phyloP scores from a whole-genome alignment of 2,113 vertebrate genomes.

The Anolis sagrei region DNA sequence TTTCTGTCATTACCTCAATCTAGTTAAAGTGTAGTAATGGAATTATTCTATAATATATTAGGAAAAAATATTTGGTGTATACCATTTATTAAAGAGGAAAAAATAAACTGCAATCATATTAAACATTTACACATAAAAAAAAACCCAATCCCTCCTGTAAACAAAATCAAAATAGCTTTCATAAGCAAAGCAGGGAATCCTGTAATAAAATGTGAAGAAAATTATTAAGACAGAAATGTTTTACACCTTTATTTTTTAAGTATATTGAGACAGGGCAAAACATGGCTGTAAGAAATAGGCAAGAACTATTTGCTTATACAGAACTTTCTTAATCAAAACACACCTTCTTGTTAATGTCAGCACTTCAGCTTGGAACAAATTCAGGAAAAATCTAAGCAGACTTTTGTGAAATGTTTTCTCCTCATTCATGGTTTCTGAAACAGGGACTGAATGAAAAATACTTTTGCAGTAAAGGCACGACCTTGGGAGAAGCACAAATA shows the following conservation, averaged over 20 bases:
- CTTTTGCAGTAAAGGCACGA: slow-evolving; percentile 75
- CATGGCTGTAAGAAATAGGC: slow-evolving; percentile 12
- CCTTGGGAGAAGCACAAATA: slow-evolving; percentile 66
- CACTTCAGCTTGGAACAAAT: slow-evolving; percentile 88
- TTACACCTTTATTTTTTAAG: neutral
- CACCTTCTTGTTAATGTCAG: slow-evolving; percentile 82
- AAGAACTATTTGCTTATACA: neutral
- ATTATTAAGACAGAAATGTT: slow-evolving; percentile 3
- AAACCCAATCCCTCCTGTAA: slow-evolving; percentile 15
- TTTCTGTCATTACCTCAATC: neutral
- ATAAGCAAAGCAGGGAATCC: slow-evolving; percentile 8
- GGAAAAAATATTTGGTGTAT: neutral
- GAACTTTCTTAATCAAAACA: slow-evolving; percentile 35
- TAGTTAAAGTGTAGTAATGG: neutral
- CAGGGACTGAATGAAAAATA: slow-evolving; percentile 84
- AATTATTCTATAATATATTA: neutral
- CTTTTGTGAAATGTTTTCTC: slow-evolving; percentile 79
- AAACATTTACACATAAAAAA: slow-evolving; percentile 29
- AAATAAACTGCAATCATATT: slow-evolving; percentile 14
- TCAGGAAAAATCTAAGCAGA: slow-evolving; percentile 85
- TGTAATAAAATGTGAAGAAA: slow-evolving; percentile 1
- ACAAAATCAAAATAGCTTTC: slow-evolving; percentile 30
- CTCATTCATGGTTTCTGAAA: slow-evolving; percentile 73
- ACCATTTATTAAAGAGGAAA: slow-evolving; percentile 19
- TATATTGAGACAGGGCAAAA: no score